Conservation (phyloP, 2,797 vertebrate species). For the Coendou prehensilis region DNA sequence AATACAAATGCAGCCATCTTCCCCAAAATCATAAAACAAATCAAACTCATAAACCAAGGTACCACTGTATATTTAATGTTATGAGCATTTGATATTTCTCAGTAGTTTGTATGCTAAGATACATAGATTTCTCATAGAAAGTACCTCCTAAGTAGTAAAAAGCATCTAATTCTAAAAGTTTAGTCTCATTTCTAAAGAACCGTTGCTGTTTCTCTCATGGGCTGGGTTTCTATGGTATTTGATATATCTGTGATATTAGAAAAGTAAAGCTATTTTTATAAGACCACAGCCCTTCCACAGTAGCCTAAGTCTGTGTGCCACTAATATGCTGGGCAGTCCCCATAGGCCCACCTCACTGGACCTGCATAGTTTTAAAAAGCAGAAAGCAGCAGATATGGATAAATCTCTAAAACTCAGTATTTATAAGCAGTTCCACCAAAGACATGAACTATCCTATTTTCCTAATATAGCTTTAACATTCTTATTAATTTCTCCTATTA, state of each 20-base stretch:
- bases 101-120: not conserved
- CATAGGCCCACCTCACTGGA: not conserved
- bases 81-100: not conserved
- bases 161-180: not conserved
- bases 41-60: not conserved
- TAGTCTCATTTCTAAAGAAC: slow-evolving; percentile 59
- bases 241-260: slow-evolving; percentile 13
- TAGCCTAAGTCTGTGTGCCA: not conserved
- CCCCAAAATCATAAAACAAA: not conserved
- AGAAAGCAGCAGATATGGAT: slow-evolving; percentile 6
- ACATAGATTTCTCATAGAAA: not conserved
- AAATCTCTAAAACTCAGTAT: slow-evolving; percentile 4
- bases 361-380: slow-evolving; percentile 6
- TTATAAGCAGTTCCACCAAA: slow-evolving; percentile 15
- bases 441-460: not conserved
- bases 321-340: not conserved
- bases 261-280: slow-evolving; percentile 23
- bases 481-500: not conserved
- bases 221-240: not conserved
- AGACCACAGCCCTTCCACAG: not conserved
- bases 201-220: slow-evolving; percentile 6
- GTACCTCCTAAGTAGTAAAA: not conserved
- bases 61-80: not conserved
- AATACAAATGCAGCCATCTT: not conserved
- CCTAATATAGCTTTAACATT: slow-evolving; percentile 42